Base-by-base conservation (phyloP, 2,797 vertebrate genomes). In the Cyprinodon diabolis region DNA sequence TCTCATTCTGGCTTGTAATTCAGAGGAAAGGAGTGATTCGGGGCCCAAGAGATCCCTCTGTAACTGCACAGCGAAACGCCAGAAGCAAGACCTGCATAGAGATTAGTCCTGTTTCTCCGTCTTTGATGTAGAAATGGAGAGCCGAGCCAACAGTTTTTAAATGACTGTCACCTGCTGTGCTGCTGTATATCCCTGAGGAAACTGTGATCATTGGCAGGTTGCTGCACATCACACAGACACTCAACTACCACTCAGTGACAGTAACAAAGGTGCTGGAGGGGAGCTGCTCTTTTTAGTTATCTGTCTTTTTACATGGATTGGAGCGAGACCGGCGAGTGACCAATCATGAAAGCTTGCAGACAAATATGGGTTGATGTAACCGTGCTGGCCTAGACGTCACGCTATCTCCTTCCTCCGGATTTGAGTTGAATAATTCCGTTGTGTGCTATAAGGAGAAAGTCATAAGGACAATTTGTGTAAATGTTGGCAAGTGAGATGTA, bases 111-210 rank as follows among this genome's bases (percentile, higher is more conserved):
- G n/a, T 84, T 82, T 85, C 75, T 86, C 75, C 35, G 4, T 84
- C 84, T 93, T 93, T 93, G 91, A 92, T 91, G 87, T 90, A 19
- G 79, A 86, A 71, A 84, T 86, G 67, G 54, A 79, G 67, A 91
- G 75, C 71, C 84, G 71, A 86, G 88, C 81, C 76, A 84, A 86
- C 84, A 87, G 88, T 84, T 87, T 58, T 84, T 76, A 91, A 90
- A 90, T 90, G 89, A 87, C 87, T 88, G 84, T 86, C 89, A 85
- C 90, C 91, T 91, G 90, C 90, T 93, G 90, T 71, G 86, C 76
- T 72, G 87, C 86, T 84, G 87, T 81, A 86, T 84, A 56, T 87
- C 83, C 88, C 86, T 72, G 73, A 85, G 88, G 87, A 87, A 56
- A 54, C 84, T 89, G 70, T 83, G 86, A 90, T 92, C 88, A 84